A percentile compares a stretch with the other conserved stretches of the same genome.
These are phyloP conservation scores for Romanomermis culicivorax DNA, from an alignment of 2,888 invertebrate genomes.

Conservation along the genomic window DNA sequence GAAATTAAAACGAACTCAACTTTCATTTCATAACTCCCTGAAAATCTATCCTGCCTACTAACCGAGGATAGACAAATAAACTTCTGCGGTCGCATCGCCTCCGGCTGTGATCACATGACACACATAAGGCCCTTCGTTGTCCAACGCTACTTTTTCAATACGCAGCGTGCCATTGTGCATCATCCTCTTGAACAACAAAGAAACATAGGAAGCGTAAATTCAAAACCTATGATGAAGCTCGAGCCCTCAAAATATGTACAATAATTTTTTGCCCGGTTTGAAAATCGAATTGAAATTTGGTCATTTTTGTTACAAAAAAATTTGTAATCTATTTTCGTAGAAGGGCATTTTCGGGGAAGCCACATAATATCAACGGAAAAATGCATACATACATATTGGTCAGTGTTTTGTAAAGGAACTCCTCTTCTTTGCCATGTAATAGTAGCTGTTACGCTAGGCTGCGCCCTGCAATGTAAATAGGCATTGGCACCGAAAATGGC, in stretches of 20 bases:
- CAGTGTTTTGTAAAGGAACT: slow-evolving; percentile 14
- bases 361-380: no score
- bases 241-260: no score
- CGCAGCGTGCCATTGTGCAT: slow-evolving; percentile 31
- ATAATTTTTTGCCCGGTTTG: no score
- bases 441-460: slow-evolving; percentile 29
- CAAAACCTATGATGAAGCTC: no score
- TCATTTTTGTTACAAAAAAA: no score
- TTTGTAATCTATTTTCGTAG: no score
- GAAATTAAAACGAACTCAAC: no score
- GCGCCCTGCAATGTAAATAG: slow-evolving; percentile 31
- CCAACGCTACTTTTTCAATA: slow-evolving; percentile 26
- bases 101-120: slow-evolving; percentile 36
- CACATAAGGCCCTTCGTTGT: slow-evolving; percentile 35
- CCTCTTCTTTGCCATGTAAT: slow-evolving; percentile 30
- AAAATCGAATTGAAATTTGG: no score
- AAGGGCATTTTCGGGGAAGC: no score
- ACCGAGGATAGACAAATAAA: slow-evolving; percentile 30
- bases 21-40: no score
- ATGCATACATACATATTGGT: slow-evolving; percentile 2
- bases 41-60: no score
- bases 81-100: slow-evolving; percentile 28
- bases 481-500: slow-evolving; percentile 31
- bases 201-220: no score
- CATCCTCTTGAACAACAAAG: background rate